Evolutionary conservation across 2,888 invertebrate genomes (phyloP).

Genomic region (Eristalis pertinax): DNA sequence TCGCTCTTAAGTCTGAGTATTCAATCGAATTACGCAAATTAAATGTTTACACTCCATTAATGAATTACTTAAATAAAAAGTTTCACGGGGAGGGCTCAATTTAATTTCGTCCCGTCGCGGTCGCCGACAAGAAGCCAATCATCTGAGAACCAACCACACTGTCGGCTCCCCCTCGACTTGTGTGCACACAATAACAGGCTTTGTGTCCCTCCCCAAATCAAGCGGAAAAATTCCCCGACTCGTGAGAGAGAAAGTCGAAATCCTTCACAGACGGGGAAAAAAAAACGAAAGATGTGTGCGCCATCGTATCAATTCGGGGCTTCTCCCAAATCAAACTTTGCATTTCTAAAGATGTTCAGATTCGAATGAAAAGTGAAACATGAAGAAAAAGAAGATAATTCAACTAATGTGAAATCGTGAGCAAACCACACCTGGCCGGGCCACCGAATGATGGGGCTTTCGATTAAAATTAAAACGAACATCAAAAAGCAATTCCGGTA

Average conservation of each 20-base stretch:
- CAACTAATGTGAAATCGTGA: neutral
- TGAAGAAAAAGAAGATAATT: neutral
- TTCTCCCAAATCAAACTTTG: neutral
- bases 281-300: neutral
- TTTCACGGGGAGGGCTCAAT: slow-evolving; percentile 19
- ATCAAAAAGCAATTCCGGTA: slow-evolving; percentile 24
- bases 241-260: neutral
- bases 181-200: neutral
- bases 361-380: neutral
- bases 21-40: slow-evolving; percentile 64
- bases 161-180: neutral
- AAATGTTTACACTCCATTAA: slow-evolving; percentile 70
- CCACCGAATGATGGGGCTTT: slow-evolving; percentile 3
- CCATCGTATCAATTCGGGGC: too few species aligned
- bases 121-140: slow-evolving; percentile 59
- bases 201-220: neutral
- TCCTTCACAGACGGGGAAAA: neutral
- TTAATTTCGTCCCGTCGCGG: slow-evolving; percentile 50
- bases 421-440: neutral
- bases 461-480: slow-evolving; percentile 37
- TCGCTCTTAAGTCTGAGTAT: slow-evolving; percentile 33
- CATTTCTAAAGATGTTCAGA: neutral
- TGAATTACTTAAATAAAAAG: slow-evolving; percentile 44
- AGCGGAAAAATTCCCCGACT: neutral
- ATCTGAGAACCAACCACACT: slow-evolving; percentile 9